Conservation (phyloP, 2,888 invertebrate species). For the Corbicula japonica region DNA sequence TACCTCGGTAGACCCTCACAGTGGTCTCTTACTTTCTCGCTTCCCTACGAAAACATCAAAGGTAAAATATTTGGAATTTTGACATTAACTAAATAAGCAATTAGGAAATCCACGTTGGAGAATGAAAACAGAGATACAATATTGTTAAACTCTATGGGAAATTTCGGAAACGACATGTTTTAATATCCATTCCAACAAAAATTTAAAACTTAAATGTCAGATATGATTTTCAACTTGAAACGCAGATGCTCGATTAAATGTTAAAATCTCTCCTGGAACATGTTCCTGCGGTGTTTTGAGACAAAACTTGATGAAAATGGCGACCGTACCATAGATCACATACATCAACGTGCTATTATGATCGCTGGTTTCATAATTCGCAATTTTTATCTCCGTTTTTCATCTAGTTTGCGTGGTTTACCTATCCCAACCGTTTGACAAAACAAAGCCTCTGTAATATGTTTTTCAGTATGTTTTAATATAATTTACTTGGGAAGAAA, state of each 20-base stretch:
- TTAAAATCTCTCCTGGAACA: conserved; percentile 22
- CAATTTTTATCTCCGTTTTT: too few relatives aligned
- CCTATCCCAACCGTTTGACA: too few relatives aligned
- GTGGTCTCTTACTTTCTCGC: conserved; percentile 16
- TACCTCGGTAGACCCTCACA: conserved; percentile 6
- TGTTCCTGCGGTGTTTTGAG: conserved; percentile 56
- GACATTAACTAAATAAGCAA: conserved; percentile 56
- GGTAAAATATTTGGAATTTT: conserved; percentile 14
- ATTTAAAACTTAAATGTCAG: conserved; percentile 48
- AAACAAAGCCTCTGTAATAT: too few relatives aligned
- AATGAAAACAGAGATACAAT: conserved; percentile 35
- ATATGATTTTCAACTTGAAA: conserved; percentile 43
- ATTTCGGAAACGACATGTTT: conserved; percentile 26
- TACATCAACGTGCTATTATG: too few relatives aligned
- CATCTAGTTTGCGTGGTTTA: too few relatives aligned
- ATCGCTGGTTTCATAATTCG: too few relatives aligned
- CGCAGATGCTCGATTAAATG: conserved; percentile 45
- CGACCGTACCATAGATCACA: conserved; percentile 37
- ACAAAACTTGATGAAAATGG: conserved; percentile 60
- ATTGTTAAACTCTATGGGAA: conserved; percentile 48
- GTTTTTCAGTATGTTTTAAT: too few relatives aligned
- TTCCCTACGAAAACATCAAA: conserved; percentile 37
- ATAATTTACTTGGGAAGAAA: too few relatives aligned
- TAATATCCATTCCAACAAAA: conserved; percentile 40
- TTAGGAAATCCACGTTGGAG: conserved; percentile 26